Conservation (phyloP, 1,140 invertebrate genomes). For the Camponotus vicinus region DNA sequence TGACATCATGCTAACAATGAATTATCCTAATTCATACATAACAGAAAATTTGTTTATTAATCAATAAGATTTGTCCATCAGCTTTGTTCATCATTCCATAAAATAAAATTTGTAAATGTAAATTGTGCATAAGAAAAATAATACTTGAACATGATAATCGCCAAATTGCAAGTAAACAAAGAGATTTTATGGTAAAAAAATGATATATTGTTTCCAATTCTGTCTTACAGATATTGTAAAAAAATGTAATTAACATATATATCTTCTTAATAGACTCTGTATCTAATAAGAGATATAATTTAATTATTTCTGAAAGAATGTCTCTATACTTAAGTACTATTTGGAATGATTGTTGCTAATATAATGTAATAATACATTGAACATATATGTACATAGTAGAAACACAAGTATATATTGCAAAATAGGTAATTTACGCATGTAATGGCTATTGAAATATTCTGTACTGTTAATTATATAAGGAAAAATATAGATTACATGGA, state of each 20-base stretch:
- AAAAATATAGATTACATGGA: not conserved
- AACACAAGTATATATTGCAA: slow-evolving; percentile 55
- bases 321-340: not conserved
- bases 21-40: slow-evolving; percentile 2
- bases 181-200: not conserved
- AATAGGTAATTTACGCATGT: not conserved
- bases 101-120: slow-evolving; percentile 5
- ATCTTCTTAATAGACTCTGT: not conserved
- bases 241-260: slow-evolving; percentile 14
- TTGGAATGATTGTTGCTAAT: slow-evolving; percentile 14
- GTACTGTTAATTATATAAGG: slow-evolving; percentile 17
- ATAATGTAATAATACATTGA: slow-evolving; percentile 46
- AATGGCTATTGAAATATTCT: slow-evolving; percentile 27
- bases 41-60: slow-evolving; percentile 1
- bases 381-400: slow-evolving; percentile 61
- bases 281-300: not conserved
- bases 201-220: not conserved
- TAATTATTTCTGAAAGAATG: not conserved
- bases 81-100: slow-evolving; percentile 25
- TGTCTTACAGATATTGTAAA: slow-evolving; percentile 5
- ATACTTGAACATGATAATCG: not conserved
- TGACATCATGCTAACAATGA: not conserved
- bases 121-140: slow-evolving; percentile 8
- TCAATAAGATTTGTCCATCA: not conserved
- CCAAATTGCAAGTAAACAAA: not conserved